These are phyloP conservation scores for Tyrannus savana DNA, from an alignment of 2,113 vertebrate species.

Conservation along the genomic window DNA sequence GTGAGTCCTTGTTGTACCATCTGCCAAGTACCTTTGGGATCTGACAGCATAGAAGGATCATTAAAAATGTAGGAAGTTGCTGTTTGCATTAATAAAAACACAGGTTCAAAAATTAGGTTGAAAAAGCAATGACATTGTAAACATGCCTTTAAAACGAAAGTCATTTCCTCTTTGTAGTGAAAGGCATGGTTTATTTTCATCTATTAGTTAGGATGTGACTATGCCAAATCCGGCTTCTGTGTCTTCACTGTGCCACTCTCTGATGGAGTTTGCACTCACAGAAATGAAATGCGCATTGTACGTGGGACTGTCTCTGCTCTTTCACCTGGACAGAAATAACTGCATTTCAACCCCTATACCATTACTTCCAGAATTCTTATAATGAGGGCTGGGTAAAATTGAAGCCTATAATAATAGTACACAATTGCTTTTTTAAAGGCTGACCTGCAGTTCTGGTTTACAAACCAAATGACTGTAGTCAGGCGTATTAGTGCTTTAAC, in stretches of 20 bases:
- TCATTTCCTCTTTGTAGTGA: not conserved
- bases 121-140: constrained; percentile 31
- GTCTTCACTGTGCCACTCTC: not conserved
- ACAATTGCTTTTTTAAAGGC: constrained; percentile 43
- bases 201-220: not conserved
- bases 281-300: not conserved
- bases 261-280: not conserved
- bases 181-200: not conserved
- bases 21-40: constrained; percentile 55
- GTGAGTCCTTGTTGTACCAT: not conserved
- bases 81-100: constrained; percentile 54
- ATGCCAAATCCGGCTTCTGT: not conserved
- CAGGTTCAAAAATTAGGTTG: constrained; percentile 28
- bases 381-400: constrained; percentile 47
- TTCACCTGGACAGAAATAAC: not conserved
- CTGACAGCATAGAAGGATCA: not conserved
- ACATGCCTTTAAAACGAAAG: constrained; percentile 13
- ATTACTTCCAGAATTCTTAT: constrained; percentile 26
- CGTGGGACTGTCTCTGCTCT: not conserved
- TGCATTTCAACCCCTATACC: not conserved
- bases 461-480: constrained; percentile 60
- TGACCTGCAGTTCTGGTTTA: constrained; percentile 67
- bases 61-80: constrained; percentile 57
- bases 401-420: constrained; percentile 12
- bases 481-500: constrained; percentile 58